Percentiles rank a stretch among this genome's conserved stretches.
Evolutionary conservation across 1,140 invertebrate species (phyloP).

Genomic region (Drosophila pachea): DNA sequence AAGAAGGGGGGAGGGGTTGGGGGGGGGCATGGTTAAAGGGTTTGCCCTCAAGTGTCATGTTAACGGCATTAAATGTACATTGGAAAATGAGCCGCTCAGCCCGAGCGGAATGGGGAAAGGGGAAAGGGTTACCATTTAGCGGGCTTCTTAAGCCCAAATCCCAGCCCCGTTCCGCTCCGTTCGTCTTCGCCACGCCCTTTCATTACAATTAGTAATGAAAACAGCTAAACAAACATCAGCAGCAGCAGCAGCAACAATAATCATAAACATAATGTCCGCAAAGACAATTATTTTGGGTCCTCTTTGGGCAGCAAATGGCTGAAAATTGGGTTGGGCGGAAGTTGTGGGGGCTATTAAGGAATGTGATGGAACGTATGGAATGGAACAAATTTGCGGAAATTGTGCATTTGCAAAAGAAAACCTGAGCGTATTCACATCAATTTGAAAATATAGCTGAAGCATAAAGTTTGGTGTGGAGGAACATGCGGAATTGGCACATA

Average conservation of each 20-base stretch:
- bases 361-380: not conserved
- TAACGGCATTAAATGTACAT: conserved; percentile 62
- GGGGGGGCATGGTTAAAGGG: not conserved
- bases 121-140: conserved; percentile 47
- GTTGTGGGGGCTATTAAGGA: not conserved
- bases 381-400: not conserved
- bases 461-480: not conserved
- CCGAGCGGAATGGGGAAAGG: conserved; percentile 15
- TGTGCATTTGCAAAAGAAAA: not conserved
- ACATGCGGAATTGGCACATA: not conserved
- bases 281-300: conserved; percentile 72
- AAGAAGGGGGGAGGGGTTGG: not conserved
- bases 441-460: not conserved
- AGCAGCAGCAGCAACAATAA: conserved; percentile 51
- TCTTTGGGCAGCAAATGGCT: conserved; percentile 11
- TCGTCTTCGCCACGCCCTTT: conserved; percentile 25
- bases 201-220: conserved; percentile 67
- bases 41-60: conserved; percentile 74
- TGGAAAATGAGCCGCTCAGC: conserved; percentile 13
- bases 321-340: not conserved
- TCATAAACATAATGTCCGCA: conserved; percentile 68
- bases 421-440: not conserved
- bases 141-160: not conserved
- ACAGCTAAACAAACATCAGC: conserved; percentile 21
- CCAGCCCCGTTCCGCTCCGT: not conserved